Base-by-base conservation (phyloP, 2,113 vertebrate species). In the Chionis minor region DNA sequence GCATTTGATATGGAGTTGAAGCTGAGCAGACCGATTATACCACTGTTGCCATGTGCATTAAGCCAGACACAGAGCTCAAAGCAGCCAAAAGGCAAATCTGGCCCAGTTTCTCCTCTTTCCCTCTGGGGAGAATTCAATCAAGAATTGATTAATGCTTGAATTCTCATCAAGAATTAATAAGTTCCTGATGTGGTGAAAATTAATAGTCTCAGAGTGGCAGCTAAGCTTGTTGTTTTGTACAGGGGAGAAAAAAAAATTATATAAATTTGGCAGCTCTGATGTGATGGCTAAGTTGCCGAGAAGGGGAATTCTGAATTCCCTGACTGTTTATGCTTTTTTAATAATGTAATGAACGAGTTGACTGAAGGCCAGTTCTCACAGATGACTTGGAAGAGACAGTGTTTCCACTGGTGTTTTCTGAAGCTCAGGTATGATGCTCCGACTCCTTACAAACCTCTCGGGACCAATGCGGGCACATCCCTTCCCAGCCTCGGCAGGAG, bases 121-220 rank as follows among this genome's bases (percentile, higher is more conserved):
- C 96, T 88, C 91, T 72, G 56, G 95, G 97, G 95, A 96, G 62
- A 90, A 75, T 86, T 96, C 96, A 96, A 81, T 94, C 92, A 92
- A 89, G 94, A 74, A 97, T 96, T 96, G 96, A 97, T 95, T 97
- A 96, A 94, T 95, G 90, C 96, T 96, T 75, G 92, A 95, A 92
- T 96, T 97, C 96, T 97, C 96, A 97, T 97, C 92, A 97, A 97
- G 92, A 96, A 94, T 96, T 97, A 95, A 97, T 97, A 94, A 94
- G 92, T 89, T 97, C 86, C 96, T 97, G 94, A 96, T 90, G 91
- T 92, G 91, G 89, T 95, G 88, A 95, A 96, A 97, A 95, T 65
- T 91, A 96, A 97, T 92, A 92, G 70, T 94, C 96, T 92, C 89
- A 65, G 66, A 62, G 89, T 92, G 92, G 73, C 70, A 92, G 92